Percentiles rank a stretch among this genome's conserved stretches.
phyloP scores from a whole-genome alignment of 1,140 invertebrate genomes.

The Thaumatotibia leucotreta region DNA sequence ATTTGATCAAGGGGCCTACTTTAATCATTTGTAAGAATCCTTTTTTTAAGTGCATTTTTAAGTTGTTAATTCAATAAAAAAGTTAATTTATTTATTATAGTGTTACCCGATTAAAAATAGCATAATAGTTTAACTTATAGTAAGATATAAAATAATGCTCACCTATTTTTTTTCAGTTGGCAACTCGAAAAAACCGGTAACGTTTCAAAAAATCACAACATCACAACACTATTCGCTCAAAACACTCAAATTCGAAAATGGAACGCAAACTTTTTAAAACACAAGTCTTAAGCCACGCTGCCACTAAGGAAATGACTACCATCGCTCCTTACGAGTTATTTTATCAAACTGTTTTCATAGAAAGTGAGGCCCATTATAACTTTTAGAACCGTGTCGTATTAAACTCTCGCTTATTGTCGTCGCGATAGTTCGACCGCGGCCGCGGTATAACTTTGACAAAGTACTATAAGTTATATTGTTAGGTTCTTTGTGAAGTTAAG shows the following conservation, averaged over 20 bases:
- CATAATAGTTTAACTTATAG: too few relatives aligned
- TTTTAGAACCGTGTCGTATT: constrained; percentile 38
- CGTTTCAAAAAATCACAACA: constrained; percentile 7
- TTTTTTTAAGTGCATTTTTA: too few relatives aligned
- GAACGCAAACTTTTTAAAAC: background rate
- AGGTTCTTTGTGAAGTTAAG: background rate
- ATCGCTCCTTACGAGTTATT: background rate
- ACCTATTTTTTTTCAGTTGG: background rate
- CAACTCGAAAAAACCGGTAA: constrained; percentile 10
- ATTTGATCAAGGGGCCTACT: too few relatives aligned
- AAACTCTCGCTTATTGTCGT: background rate
- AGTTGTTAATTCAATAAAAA: too few relatives aligned
- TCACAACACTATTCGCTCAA: background rate
- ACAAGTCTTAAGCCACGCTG: background rate
- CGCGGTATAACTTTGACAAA: background rate
- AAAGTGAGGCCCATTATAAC: constrained; percentile 37
- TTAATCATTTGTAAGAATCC: too few relatives aligned
- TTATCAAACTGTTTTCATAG: constrained; percentile 26
- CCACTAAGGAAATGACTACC: constrained; percentile 18
- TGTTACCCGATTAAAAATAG: too few relatives aligned
- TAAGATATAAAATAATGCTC: background rate
- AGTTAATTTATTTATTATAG: too few relatives aligned
- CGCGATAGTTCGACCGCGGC: background rate
- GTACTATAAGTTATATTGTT: background rate
- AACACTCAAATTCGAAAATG: constrained; percentile 11